Base-by-base conservation (phyloP, 2,113 vertebrate species). In the Oplegnathus fasciatus region DNA sequence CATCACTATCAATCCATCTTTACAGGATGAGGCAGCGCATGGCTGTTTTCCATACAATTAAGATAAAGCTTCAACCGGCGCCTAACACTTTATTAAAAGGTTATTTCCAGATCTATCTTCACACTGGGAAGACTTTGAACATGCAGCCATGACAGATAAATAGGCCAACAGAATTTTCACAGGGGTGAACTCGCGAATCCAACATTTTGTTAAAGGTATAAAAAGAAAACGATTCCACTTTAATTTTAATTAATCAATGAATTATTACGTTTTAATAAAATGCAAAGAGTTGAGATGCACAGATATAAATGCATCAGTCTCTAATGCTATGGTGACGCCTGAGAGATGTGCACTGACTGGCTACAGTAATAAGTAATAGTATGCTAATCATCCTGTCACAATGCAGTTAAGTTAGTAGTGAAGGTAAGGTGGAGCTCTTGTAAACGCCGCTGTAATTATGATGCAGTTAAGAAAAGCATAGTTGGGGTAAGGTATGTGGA, bases 31-130 rank as follows among this genome's bases (percentile, higher is more conserved):
- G 40, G 40, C 46, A 26, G n/a, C 1, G 11, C 73, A 73, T 72
- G 61, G 37, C 78, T 87, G 69, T 78, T 86, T 90, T 83, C 68
- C 76, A 78, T 72, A 69, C 82, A 80, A 67, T 87, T 79, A 82
- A 81, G 75, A 84, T 89, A 85, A 83, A 75, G 74, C 57, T 40
- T 68, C 61, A 78, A 72, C 67, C 70, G 85, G 83, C 61, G 74
- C 85, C 87, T 18, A 32, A 34, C 66, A 48, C 84, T 88, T 82
- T 69, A 76, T 82, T 77, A 54, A 83, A 15, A 55, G 73, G 40
- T 66, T 84, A 67, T 78, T 91, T 89, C 70, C 77, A 78, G 68
- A 69, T 77, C n/a, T 40, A 6, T 70, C 42, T 69, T 75, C 62
- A 78, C 50, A 50, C 75, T 69, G 57, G 26, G 40, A 67, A 61